Percentiles rank a stretch among this genome's conserved stretches.
These are phyloP conservation scores for Halcyon malimbica DNA, from an alignment of 2,113 vertebrate species.

Conservation along the genomic window DNA sequence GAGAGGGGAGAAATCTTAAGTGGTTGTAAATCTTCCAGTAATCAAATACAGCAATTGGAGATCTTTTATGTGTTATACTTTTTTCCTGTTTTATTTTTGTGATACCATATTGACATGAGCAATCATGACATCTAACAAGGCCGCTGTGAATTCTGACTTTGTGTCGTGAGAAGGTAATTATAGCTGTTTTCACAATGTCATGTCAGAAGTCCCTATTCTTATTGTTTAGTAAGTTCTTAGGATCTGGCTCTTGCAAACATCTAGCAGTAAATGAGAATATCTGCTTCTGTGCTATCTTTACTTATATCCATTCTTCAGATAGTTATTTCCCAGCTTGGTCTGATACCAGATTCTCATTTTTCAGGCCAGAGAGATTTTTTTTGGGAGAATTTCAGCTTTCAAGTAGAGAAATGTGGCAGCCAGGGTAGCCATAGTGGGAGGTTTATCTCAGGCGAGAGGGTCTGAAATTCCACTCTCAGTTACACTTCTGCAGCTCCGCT, in stretches of 20 bases:
- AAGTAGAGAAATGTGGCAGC: conserved; percentile 17
- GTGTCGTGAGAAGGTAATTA: conserved; percentile 6
- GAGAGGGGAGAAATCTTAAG: background rate
- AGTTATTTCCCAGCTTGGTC: background rate
- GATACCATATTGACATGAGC: background rate
- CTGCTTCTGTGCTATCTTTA: conserved; percentile 1
- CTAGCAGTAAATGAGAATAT: background rate
- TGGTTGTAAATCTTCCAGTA: conserved; percentile 45
- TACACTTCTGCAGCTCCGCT: background rate
- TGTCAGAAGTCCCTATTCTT: background rate
- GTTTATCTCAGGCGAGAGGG: conserved; percentile 12
- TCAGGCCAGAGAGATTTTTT: conserved; percentile 13
- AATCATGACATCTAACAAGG: background rate
- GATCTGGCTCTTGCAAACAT: background rate
- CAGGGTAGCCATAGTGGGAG: background rate
- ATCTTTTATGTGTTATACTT: background rate
- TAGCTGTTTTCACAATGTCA: background rate
- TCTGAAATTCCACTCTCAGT: conserved; percentile 44
- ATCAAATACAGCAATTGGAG: conserved; percentile 53
- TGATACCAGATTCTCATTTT: conserved; percentile 47
- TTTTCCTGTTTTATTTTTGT: background rate
- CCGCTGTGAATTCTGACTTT: background rate
- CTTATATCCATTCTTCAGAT: conserved; percentile 26
- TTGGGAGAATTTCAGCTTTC: conserved; percentile 10
- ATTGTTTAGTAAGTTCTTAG: background rate